These are phyloP conservation scores for Watsonalla binaria DNA, from an alignment of 2,888 invertebrate species.

Conservation along the genomic window DNA sequence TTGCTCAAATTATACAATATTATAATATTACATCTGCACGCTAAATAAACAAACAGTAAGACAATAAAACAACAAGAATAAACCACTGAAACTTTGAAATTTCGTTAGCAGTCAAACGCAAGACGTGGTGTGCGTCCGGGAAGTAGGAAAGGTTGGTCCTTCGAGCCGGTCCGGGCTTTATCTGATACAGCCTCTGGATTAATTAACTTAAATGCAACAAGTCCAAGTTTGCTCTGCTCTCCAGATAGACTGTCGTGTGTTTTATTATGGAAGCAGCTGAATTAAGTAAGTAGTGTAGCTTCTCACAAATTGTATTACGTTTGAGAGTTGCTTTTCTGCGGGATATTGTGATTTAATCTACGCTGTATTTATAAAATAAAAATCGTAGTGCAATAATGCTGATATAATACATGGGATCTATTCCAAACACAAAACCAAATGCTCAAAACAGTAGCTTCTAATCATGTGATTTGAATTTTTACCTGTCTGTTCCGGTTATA, in stretches of 20 bases:
- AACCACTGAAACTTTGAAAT: constrained; percentile 18
- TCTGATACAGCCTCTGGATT: constrained; percentile 67
- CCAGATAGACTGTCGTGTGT: constrained; percentile 63
- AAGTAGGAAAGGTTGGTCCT: constrained; percentile 44
- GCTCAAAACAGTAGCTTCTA: too few species aligned
- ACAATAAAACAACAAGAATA: constrained; percentile 8
- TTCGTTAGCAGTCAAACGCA: constrained; percentile 14
- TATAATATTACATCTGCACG: not conserved
- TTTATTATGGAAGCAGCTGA: constrained; percentile 67
- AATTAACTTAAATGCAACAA: constrained; percentile 78
- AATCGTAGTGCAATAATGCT: too few species aligned
- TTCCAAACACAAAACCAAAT: too few species aligned
- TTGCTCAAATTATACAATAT: not conserved
- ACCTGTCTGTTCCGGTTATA: too few species aligned
- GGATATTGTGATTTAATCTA: constrained; percentile 14
- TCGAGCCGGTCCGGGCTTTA: constrained; percentile 55
- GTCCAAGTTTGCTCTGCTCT: constrained; percentile 72
- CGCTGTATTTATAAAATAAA: too few species aligned
- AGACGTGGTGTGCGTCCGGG: constrained; percentile 19
- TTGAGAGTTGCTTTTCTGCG: constrained; percentile 11
- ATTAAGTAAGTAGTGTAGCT: constrained; percentile 56
- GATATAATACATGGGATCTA: too few species aligned
- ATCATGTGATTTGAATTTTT: too few species aligned
- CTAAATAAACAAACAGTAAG: not conserved
- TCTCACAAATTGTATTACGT: constrained; percentile 38